phyloP scores from a whole-genome alignment of 2,113 vertebrate genomes.

The Plectropomus leopardus region DNA sequence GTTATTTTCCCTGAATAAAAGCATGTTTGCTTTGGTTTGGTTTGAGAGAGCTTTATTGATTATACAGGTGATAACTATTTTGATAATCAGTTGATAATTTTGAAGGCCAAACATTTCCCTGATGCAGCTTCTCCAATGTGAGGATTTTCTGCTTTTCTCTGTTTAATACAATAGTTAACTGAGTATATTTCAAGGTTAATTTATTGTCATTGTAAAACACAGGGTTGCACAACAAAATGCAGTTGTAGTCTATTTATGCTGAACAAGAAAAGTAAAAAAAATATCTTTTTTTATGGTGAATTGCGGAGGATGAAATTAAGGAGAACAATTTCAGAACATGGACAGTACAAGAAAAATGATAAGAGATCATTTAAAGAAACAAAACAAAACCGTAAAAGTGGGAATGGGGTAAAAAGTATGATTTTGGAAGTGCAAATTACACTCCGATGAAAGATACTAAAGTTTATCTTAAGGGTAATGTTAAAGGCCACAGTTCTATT shows the following conservation, averaged over 20 bases:
- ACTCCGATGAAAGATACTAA: background rate
- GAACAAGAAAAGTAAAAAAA: too few species aligned
- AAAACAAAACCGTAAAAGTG: background rate
- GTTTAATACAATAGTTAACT: background rate
- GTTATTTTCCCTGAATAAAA: background rate
- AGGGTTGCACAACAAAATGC: too few species aligned
- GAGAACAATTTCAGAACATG: background rate
- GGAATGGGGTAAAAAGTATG: background rate
- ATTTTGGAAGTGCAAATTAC: background rate
- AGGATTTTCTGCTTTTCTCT: background rate
- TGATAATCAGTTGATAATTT: background rate
- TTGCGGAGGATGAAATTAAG: too few species aligned
- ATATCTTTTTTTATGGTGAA: too few species aligned
- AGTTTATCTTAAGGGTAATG: conserved; percentile 12
- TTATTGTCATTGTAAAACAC: too few species aligned
- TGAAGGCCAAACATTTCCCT: background rate
- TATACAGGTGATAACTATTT: background rate
- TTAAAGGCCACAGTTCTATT: conserved; percentile 25
- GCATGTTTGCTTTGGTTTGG: background rate
- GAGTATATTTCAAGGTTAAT: background rate
- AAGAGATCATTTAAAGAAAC: background rate
- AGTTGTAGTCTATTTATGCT: too few species aligned
- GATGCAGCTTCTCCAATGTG: background rate
- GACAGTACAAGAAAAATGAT: background rate
- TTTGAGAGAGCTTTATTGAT: background rate